phyloP scores from a whole-genome alignment of 2,113 vertebrate genomes.

The Mastomys coucha region DNA sequence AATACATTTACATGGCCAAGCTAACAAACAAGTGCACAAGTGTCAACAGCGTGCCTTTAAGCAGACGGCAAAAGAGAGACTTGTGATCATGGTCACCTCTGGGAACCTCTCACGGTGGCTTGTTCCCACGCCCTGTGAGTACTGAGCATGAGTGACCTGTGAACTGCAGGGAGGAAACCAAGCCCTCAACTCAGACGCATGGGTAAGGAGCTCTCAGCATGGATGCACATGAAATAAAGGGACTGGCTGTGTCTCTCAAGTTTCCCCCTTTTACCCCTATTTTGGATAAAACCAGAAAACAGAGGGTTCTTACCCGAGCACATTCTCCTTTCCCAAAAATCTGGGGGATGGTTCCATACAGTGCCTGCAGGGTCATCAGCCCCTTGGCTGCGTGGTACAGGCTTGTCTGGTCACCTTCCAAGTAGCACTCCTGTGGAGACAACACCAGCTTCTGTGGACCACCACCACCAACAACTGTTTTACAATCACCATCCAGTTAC shows the following conservation, averaged over 20 bases:
- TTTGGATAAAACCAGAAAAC: not conserved
- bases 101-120: accelerated
- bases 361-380: constrained; percentile 96
- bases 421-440: constrained; percentile 93
- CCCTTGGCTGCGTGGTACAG: constrained; percentile 98
- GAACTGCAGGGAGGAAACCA: not conserved
- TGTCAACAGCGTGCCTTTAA: not conserved
- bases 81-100: not conserved
- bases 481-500: not conserved
- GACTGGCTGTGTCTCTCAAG: too few relatives aligned
- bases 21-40: not conserved
- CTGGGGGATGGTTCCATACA: constrained; percentile 98
- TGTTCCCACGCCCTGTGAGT: accelerated
- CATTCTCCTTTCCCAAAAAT: constrained; percentile 99
- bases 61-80: not conserved
- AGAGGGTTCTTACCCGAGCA: constrained; percentile 90
- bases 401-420: constrained; percentile 98
- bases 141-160: accelerated
- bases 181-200: not conserved
- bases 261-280: too few relatives aligned
- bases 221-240: not conserved
- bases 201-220: too few relatives aligned
- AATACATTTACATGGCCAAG: not conserved
- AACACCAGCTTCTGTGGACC: not conserved
- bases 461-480: accelerated